A percentile compares a stretch with the other conserved stretches of the same genome.
These are phyloP conservation scores for Myotis yumanensis DNA, from an alignment of 2,113 vertebrate genomes.

Conservation along the genomic window DNA sequence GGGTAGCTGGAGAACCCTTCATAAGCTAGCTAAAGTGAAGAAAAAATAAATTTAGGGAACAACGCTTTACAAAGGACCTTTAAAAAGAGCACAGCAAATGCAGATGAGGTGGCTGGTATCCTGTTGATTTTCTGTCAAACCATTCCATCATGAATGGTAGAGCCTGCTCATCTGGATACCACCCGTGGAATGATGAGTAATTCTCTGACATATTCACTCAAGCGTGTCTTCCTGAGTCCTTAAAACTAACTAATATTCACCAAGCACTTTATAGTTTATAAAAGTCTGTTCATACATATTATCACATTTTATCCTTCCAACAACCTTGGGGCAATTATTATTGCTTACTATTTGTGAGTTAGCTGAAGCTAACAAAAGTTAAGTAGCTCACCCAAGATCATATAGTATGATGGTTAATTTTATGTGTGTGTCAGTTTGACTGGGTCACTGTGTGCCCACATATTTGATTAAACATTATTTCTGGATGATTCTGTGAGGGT, in stretches of 20 bases:
- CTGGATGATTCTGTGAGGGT: background rate
- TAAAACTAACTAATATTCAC: conserved; percentile 27
- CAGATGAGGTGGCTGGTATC: background rate
- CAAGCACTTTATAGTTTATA: conserved; percentile 6
- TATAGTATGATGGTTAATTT: background rate
- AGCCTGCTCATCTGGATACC: conserved; percentile 22
- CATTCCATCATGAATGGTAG: background rate
- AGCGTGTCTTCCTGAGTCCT: background rate
- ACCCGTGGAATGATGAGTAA: background rate
- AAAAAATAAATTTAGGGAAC: background rate
- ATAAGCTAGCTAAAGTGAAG: background rate
- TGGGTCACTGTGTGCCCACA: background rate
- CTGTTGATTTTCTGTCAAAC: conserved; percentile 25
- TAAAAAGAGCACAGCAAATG: background rate
- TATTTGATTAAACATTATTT: background rate
- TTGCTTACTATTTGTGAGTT: background rate
- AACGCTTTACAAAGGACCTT: background rate
- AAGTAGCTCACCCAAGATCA: background rate
- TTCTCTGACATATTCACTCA: background rate
- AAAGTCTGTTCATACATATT: background rate
- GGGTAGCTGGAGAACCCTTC: background rate
- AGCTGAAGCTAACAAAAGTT: background rate
- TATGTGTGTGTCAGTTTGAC: background rate
- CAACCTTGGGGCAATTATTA: background rate
- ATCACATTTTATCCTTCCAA: background rate